Evolutionary conservation across 37 sponge, comb jelly and placozoan species (phyloP), one percentile per base, ranked within the genome.

Genomic region (Halichondria panicea): DNA sequence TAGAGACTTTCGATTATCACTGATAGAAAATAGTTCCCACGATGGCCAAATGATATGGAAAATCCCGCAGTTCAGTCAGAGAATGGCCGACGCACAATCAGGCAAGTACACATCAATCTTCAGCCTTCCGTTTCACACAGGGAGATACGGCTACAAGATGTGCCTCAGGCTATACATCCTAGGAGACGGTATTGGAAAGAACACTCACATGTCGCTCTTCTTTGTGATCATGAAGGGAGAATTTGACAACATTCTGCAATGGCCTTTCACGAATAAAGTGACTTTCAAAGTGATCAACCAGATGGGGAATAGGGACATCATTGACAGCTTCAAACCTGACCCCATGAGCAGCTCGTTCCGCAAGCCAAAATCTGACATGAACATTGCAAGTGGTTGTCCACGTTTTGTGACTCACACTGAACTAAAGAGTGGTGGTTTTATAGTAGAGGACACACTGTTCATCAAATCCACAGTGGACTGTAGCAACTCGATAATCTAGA

Each of bases 81-180:
- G 91, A 22, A 77, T 71, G 63, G 66, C 69, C 12, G 91, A 91
- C 66, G 91, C 91, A 33, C 52, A 78, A 53, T 69, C 33, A 66
- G 83, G 82, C 33, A 91, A 86, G 34, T 91, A 85, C 61, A 81
- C 91, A 15, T 91, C 91, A 1, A 86, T 91, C 54, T 91, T 85
- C 74, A 75, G 76, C 54, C 79, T 91, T 4, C 92, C 92, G 15
- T 92, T 87, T 63, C 87, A 92, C 53, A 78, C 89, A 35, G 55
- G 72, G 57, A 63, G 90, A 33, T 88, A 92, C 59, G 92, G 92
- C 18, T 92, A 92, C 77, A 92, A 92, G 78, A 84, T 92, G 85
- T 92, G 92, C 58, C 77, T 88, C 18, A 66, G 88, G 19, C 77
- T 92, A 46, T 92, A 92, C 81, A 86, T 85, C 58, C 40, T 71